Evolutionary conservation across 2,113 vertebrate genomes (phyloP).

Genomic region (Chaenocephalus aceratus): DNA sequence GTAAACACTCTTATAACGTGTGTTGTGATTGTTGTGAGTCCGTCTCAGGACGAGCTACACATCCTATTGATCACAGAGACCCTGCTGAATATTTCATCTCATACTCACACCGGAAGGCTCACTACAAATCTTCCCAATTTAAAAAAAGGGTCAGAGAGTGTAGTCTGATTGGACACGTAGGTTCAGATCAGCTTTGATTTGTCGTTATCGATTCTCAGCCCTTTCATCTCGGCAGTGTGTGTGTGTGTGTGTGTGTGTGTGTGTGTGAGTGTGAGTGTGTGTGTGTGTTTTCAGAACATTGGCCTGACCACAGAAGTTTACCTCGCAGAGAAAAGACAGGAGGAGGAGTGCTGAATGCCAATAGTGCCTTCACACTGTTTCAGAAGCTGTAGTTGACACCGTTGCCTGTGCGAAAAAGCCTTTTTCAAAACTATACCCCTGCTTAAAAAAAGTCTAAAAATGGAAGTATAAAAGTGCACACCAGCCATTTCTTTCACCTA

Average conservation of each 20-base stretch:
- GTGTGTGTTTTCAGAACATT: conserved; percentile 49
- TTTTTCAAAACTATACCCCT: background rate
- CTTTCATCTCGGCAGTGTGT: conserved; percentile 74
- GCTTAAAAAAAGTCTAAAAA: conserved; percentile 3
- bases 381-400: conserved; percentile 51
- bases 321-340: conserved; percentile 61
- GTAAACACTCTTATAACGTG: background rate
- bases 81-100: conserved; percentile 76
- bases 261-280: background rate
- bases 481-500: conserved; percentile 24
- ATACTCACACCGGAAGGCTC: conserved; percentile 69
- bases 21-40: conserved; percentile 32
- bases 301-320: conserved; percentile 60
- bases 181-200: conserved; percentile 77
- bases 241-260: conserved; percentile 5
- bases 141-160: conserved; percentile 68
- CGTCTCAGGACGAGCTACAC: conserved; percentile 34
- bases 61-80: conserved; percentile 66
- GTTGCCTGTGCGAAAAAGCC: background rate
- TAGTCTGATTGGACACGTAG: conserved; percentile 73
- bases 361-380: conserved; percentile 58
- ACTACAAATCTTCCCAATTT: conserved; percentile 76
- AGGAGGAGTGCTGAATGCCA: conserved; percentile 67
- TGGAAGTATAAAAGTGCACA: conserved; percentile 10
- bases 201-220: conserved; percentile 73